These are phyloP conservation scores for Physeter macrocephalus DNA, from an alignment of 2,113 vertebrate species.

Conservation along the genomic window DNA sequence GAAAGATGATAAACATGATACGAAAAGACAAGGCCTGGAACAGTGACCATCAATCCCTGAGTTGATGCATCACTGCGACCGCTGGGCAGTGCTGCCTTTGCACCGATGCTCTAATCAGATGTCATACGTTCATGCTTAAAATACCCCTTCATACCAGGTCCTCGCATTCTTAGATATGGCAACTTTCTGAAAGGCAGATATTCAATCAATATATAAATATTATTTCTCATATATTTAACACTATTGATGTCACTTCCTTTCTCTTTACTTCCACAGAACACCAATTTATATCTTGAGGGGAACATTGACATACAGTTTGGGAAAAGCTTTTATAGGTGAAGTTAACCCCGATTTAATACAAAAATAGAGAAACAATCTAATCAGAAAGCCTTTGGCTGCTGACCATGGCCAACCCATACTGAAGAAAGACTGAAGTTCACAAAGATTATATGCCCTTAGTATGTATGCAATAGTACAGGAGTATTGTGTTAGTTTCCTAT, in stretches of 20 bases:
- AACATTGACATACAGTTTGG: background rate
- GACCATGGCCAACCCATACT: background rate
- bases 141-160: background rate
- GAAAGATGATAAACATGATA: background rate
- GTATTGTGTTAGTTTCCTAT: background rate
- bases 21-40: background rate
- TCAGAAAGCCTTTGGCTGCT: background rate
- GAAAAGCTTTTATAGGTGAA: background rate
- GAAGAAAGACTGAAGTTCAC: background rate
- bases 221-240: background rate
- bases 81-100: background rate
- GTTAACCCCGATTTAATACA: background rate
- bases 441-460: background rate
- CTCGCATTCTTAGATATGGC: background rate
- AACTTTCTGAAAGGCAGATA: constrained; percentile 4
- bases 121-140: background rate
- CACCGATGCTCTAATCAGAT: background rate
- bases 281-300: background rate
- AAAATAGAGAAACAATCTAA: background rate
- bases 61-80: background rate
- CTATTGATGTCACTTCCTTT: background rate
- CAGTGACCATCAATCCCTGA: background rate
- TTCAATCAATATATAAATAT: background rate
- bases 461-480: background rate
- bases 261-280: background rate